A percentile compares a stretch with the other conserved stretches of the same genome.
Conservation (phyloP, 2,113 vertebrate genomes). For the Poeciliopsis occidentalis region DNA sequence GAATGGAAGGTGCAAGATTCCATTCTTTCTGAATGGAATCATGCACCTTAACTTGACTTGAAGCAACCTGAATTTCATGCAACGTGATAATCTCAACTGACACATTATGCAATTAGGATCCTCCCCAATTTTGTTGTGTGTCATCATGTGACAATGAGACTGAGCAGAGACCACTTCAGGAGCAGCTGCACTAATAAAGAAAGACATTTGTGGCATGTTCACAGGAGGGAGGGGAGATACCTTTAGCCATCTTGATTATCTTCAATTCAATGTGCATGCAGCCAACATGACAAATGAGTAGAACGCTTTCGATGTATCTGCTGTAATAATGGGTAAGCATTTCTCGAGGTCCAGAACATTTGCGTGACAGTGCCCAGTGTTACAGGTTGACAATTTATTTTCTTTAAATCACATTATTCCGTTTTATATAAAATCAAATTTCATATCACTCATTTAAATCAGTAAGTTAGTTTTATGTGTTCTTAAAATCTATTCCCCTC, state of each 20-base stretch:
- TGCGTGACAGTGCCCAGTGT: slow-evolving; percentile 42
- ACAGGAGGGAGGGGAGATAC: slow-evolving; percentile 26
- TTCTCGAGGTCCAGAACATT: slow-evolving; percentile 23
- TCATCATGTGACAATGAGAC: slow-evolving; percentile 32
- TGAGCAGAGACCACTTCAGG: slow-evolving; percentile 43
- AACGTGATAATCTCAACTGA: slow-evolving; percentile 26
- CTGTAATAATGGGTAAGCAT: slow-evolving; percentile 20
- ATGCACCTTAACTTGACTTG: neutral
- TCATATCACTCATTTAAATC: neutral
- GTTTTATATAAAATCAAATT: neutral
- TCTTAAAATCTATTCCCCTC: neutral
- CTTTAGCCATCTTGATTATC: slow-evolving; percentile 41
- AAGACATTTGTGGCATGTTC: slow-evolving; percentile 49
- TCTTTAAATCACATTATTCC: neutral
- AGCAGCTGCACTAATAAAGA: slow-evolving; percentile 61
- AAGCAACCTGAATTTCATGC: neutral
- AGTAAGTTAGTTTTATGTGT: neutral
- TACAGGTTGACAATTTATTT: neutral
- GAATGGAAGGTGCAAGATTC: too few species aligned
- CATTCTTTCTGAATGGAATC: neutral
- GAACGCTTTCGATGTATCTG: slow-evolving; percentile 30
- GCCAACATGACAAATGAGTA: slow-evolving; percentile 27
- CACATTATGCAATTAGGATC: slow-evolving; percentile 46
- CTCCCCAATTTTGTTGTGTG: slow-evolving; percentile 39
- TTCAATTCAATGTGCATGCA: slow-evolving; percentile 29